A percentile compares a stretch with the other conserved stretches of the same genome.
These are phyloP conservation scores for Drosophila subsilvestris DNA, from an alignment of 2,888 invertebrate species.

Conservation along the genomic window DNA sequence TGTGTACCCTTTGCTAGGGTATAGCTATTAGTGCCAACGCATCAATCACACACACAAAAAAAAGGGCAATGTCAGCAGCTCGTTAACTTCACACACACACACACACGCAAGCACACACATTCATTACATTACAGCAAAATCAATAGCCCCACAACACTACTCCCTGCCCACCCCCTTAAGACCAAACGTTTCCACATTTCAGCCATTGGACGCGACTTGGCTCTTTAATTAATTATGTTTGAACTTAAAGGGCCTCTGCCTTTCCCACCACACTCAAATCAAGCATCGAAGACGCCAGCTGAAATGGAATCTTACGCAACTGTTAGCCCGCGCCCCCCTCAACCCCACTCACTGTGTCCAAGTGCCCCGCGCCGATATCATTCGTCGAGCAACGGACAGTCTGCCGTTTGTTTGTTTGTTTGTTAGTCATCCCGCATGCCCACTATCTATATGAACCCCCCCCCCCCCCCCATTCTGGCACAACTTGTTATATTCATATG, in stretches of 20 bases:
- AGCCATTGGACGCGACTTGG: constrained; percentile 10
- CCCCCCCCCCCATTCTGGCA: neutral
- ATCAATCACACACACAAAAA: constrained; percentile 54
- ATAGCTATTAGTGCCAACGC: constrained; percentile 15
- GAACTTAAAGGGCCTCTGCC: constrained; percentile 46
- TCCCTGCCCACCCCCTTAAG: too few relatives aligned
- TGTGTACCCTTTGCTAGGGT: too few relatives aligned
- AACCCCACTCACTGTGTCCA: neutral
- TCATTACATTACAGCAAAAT: constrained; percentile 30
- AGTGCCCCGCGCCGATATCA: too few relatives aligned
- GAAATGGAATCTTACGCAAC: constrained; percentile 60
- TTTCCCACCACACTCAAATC: constrained; percentile 7
- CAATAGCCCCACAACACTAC: constrained; percentile 34
- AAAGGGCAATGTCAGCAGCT: constrained; percentile 60
- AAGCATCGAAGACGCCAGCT: constrained; percentile 1
- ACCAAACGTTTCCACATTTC: neutral
- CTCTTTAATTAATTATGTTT: constrained; percentile 58
- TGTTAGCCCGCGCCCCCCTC: neutral
- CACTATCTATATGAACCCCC: constrained; percentile 25
- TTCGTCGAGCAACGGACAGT: constrained; percentile 16
- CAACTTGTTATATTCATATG: neutral
- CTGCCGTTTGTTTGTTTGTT: constrained; percentile 38
- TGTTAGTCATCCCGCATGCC: too few relatives aligned
- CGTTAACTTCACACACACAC: constrained; percentile 47
- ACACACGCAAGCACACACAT: constrained; percentile 1